Percentiles rank a stretch among this genome's conserved stretches.
Conservation (phyloP, 2,888 invertebrate species). For the Machimus rusticus region DNA sequence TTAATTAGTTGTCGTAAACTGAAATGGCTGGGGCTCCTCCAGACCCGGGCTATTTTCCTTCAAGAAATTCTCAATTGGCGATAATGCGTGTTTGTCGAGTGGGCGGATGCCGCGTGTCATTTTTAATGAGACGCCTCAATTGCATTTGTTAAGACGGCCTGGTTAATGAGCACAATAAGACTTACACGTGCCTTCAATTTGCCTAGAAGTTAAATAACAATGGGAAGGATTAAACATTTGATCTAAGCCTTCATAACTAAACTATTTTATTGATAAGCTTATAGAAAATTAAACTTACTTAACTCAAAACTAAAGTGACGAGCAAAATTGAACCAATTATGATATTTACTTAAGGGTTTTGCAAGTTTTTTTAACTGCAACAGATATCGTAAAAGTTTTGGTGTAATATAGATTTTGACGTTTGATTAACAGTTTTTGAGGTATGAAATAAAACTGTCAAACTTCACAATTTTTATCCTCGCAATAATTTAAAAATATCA, state of each 20-base stretch:
- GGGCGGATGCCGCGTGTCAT: slow-evolving; percentile 17
- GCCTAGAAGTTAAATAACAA: not conserved
- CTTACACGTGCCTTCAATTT: not conserved
- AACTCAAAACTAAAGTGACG: not conserved
- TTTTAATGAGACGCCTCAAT: slow-evolving; percentile 17
- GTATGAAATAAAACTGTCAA: too few relatives aligned
- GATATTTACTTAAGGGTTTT: too few relatives aligned
- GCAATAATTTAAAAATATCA: too few relatives aligned
- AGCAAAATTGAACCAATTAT: too few relatives aligned
- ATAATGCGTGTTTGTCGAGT: not conserved
- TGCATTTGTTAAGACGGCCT: not conserved
- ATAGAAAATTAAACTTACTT: not conserved
- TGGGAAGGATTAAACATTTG: not conserved
- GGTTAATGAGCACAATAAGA: slow-evolving; percentile 5
- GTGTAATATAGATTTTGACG: too few relatives aligned
- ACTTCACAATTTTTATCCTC: too few relatives aligned
- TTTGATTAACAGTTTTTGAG: too few relatives aligned
- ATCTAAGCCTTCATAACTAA: not conserved
- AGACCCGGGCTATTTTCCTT: not conserved
- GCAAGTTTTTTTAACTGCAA: too few relatives aligned
- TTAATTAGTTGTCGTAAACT: slow-evolving; percentile 33
- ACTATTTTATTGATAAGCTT: not conserved
- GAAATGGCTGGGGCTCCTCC: slow-evolving; percentile 4
- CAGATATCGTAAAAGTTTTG: too few relatives aligned
- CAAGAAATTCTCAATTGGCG: slow-evolving; percentile 15